These are phyloP conservation scores for Trissolcus japonicus DNA, from an alignment of 2,888 invertebrate species.

Conservation along the genomic window DNA sequence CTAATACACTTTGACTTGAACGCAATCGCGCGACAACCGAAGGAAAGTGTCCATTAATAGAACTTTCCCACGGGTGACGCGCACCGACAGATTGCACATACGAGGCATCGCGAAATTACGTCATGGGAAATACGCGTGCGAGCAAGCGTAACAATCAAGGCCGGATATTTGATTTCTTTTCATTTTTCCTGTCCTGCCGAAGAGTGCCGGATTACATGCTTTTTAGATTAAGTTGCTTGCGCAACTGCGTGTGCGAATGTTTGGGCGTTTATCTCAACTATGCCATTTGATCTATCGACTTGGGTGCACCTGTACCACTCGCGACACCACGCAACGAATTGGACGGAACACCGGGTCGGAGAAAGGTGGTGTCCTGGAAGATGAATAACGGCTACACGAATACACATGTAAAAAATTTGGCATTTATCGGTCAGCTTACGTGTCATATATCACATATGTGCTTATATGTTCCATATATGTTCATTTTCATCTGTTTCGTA, in stretches of 20 bases:
- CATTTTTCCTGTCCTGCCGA: conserved; percentile 41
- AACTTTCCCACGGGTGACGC: conserved; percentile 44
- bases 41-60: conserved; percentile 34
- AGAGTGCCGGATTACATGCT: conserved; percentile 52
- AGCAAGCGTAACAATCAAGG: conserved; percentile 36
- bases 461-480: too few species aligned
- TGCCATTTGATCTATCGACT: conserved; percentile 20
- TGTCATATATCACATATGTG: too few species aligned
- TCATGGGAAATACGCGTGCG: conserved; percentile 53
- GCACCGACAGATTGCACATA: conserved; percentile 24
- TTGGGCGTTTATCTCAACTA: conserved; percentile 37
- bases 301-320: not conserved
- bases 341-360: not conserved
- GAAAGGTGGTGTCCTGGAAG: conserved; percentile 13
- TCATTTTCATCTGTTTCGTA: too few species aligned
- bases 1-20: conserved; percentile 9
- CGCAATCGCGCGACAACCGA: conserved; percentile 13
- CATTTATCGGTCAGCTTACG: too few species aligned
- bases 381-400: conserved; percentile 36
- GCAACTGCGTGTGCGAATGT: conserved; percentile 38
- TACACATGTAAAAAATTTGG: not conserved
- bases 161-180: conserved; percentile 51
- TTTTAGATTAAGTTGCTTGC: conserved; percentile 55
- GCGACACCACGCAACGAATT: not conserved
- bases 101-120: conserved; percentile 46